Evolutionary conservation across 2,113 vertebrate species (phyloP), one percentile per base, ranked within the genome.

Genomic region (Vireo altiloquus): DNA sequence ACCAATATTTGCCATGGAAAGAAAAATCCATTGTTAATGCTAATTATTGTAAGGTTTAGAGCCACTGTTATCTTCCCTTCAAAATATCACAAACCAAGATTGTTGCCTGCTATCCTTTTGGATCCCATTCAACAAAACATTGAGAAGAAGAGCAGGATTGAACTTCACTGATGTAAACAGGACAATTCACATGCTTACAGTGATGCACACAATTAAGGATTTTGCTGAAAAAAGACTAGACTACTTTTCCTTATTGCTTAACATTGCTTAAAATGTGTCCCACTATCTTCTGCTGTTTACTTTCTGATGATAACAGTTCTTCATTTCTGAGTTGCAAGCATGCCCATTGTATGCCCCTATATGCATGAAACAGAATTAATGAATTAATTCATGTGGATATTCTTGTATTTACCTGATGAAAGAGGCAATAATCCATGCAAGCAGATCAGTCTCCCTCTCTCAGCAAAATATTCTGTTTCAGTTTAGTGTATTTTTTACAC

Each of bases 41-140:
- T 81, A 90, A 90, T 81, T 83, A 60, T n/a, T 89, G 44, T 53
- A 49, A 77, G n/a, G 10, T 81, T 81, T 86, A 93, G 53, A 75
- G 31, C 17, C 17, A 78, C 39, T 30, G 12, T 71, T 82, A 81
- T 74, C 66, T 77, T 80, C 37, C 37, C 14, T 75, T 10, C 15
- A 42, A 93, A 74, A 86, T 50, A 72, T 50, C 50, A 30, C 15
- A 42, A 80, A 10, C 30, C 35, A 66, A 0, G 0, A 27, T 92
- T 49, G 15, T 49, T 68, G 52, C 23, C 53, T 3, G 1, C 49
- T 68, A 10, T 83, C 20, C 9, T 77, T 94, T 87, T 60, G 47
- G 44, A 59, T 49, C 13, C 18, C 27, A 16, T 66, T 63, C 47
- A 70, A 27, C 27, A 63, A 68, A 54, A 69, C 11, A 37, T 17